Base-by-base conservation (phyloP, 2,797 vertebrate genomes). In the Manis crassicaudata region DNA sequence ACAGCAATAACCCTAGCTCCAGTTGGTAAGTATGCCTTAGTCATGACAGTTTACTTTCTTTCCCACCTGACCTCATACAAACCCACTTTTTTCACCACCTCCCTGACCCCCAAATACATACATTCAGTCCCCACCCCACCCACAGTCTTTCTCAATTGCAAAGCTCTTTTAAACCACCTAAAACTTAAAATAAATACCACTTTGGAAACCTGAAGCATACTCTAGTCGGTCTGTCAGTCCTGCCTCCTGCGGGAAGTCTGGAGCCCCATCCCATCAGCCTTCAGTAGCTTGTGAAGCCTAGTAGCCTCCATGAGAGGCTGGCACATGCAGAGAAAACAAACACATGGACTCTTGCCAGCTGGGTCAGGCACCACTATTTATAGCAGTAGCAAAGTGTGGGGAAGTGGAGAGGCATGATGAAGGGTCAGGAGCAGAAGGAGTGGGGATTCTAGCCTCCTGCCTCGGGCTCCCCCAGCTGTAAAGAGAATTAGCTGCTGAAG, bases 161-260 rank as follows among this genome's bases (percentile, higher is more conserved):
- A 99, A 98, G 98, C 98, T 98, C 98, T 98, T 99, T 98, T 97
- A 99, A 99, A 98, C 98, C 97, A 98, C 98, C 98, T 98, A 99
- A 99, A 99, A 99, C 99, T 99, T 99, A 99, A 99, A 99, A 99
- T 99, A 99, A 99, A 99, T 99, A 99, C 98, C 98, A 98, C 98
- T 98, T 99, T 99, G 98, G 98, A 99, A 98, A 98, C 98, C 96
- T 93, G 97, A 97, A 97, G 97, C 92, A 95, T 77, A 97, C 96
- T 97, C 96, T 94, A 1, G 96, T 97, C 97, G 75, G 81, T 93
- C 95, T 81, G 93, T 32, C 92, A 56, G 73, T 58, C n/a, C 77
- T 67, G 91, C 52, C 63, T 96, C 58, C 23, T 89, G 95, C 96
- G 85, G 93, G 87, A 97, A 94, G 85, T 76, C n/a, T 90, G 79